Conservation (phyloP, 2,888 invertebrate species). For the Diarsia mendica region DNA sequence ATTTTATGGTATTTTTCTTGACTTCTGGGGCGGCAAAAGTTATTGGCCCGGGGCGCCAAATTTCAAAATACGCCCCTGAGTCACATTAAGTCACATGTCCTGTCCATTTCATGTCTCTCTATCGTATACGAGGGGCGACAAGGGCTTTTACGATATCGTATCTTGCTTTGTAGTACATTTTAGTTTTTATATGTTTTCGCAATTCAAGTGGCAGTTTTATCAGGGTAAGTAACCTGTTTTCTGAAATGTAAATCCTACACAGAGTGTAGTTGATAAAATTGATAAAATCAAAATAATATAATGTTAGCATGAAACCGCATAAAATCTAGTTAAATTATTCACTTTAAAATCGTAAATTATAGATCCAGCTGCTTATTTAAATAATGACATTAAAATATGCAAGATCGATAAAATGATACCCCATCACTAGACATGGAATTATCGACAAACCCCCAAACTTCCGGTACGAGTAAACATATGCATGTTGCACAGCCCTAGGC, state of each 20-base stretch:
- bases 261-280: not conserved
- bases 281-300: not conserved
- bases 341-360: slow-evolving; percentile 36
- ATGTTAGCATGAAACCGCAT: not conserved
- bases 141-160: slow-evolving; percentile 1
- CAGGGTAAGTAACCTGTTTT: not conserved
- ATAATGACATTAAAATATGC: slow-evolving; percentile 38
- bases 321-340: slow-evolving; percentile 6
- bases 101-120: not conserved
- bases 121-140: no score
- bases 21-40: no score
- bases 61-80: no score
- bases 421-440: slow-evolving; percentile 31
- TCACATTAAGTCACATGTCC: no score
- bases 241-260: not conserved
- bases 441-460: slow-evolving; percentile 19
- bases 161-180: not conserved
- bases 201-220: not conserved
- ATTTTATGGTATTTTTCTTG: no score
- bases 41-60: no score
- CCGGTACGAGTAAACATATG: slow-evolving; percentile 3
- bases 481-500: slow-evolving; percentile 24
- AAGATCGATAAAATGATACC: slow-evolving; percentile 46
- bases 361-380: slow-evolving; percentile 25
- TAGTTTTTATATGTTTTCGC: not conserved